A percentile compares a stretch with the other conserved stretches of the same genome.
Evolutionary conservation across 2,888 invertebrate genomes (phyloP).

Genomic region (Cacoxenus indagator): DNA sequence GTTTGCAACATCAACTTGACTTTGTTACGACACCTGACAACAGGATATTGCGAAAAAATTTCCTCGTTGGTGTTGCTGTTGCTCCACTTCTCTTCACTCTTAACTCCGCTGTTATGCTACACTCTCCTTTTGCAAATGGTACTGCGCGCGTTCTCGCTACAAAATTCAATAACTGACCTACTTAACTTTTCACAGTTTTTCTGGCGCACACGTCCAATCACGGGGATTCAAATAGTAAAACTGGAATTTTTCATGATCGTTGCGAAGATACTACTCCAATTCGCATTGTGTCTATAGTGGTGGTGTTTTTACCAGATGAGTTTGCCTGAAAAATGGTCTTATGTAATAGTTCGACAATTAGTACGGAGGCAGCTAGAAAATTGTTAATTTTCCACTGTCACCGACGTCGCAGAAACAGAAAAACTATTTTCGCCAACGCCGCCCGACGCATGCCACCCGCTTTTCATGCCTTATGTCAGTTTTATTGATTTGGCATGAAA

Average conservation of each 20-base stretch:
- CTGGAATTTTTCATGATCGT: background rate
- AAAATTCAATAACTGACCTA: conserved; percentile 68
- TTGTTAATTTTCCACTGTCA: background rate
- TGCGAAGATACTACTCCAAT: background rate
- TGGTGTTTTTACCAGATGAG: too few species aligned
- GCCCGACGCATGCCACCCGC: too few species aligned
- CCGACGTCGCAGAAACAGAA: background rate
- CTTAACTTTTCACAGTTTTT: conserved; percentile 41
- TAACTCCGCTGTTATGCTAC: too few species aligned
- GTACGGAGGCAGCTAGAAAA: conserved; percentile 33
- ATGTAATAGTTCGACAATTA: conserved; percentile 55
- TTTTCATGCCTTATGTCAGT: conserved; percentile 3
- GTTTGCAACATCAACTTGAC: conserved; percentile 3
- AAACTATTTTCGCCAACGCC: conserved; percentile 22
- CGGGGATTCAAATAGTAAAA: conserved; percentile 8
- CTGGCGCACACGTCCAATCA: background rate
- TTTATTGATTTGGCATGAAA: conserved; percentile 45
- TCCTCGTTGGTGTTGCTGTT: conserved; percentile 5
- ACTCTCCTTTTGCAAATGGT: background rate
- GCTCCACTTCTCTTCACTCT: conserved; percentile 22
- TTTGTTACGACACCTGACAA: conserved; percentile 22
- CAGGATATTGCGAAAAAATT: background rate
- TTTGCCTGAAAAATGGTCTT: conserved; percentile 36
- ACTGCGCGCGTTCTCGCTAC: conserved; percentile 17
- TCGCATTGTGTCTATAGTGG: conserved; percentile 33